Base-by-base conservation (phyloP, 2,113 vertebrate genomes). In the Hemibagrus wyckioides region DNA sequence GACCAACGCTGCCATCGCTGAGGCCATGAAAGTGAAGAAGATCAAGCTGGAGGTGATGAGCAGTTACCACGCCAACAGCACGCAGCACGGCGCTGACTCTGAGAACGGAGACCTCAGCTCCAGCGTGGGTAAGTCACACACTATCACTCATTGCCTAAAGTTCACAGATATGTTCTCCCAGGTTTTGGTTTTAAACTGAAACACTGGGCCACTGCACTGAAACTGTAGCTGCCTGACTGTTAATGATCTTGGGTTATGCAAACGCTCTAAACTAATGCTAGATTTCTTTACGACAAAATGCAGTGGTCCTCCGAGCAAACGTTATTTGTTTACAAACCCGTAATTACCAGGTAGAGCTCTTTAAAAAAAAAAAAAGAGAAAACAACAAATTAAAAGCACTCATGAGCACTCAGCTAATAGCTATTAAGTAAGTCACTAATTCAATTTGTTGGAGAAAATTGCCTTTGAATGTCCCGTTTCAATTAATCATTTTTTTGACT, bases 11-110 rank as follows among this genome's bases (percentile, higher is more conserved):
- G 98, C 98, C 91, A 99, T 99, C 84, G 98, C 98, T 7, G 98
- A 99, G 96, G 98, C 98, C 95, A 99, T 99, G 98, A 99, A 99
- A 96, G 98, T 98, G 94, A 99, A 99, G 96, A 99, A 99, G 96
- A 99, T 99, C 95, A 99, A 99, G 95, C 94, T 99, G 94, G 98
- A 99, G 96, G 98, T 98, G 90, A 99, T 99, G 98, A 97, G 97
- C 94, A 96, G 96, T 95, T 99, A 99, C 95, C 98, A 99, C 91
- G 92, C 97, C 94, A 97, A 96, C 95, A 97, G 95, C 94, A 97
- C 96, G 93, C 97, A 99, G 93, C 98, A 99, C 67, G 97, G 97
- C 91, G 94, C 89, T 73, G 97, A 99, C 87, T 96, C 97, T 33
- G 98, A 99, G 94, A 99, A 99, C 28, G 98, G 98, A 90, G 98